Evolutionary conservation across 2,797 vertebrate species (phyloP), one percentile per base, ranked within the genome.

Genomic region (Oreochromis mossambicus): DNA sequence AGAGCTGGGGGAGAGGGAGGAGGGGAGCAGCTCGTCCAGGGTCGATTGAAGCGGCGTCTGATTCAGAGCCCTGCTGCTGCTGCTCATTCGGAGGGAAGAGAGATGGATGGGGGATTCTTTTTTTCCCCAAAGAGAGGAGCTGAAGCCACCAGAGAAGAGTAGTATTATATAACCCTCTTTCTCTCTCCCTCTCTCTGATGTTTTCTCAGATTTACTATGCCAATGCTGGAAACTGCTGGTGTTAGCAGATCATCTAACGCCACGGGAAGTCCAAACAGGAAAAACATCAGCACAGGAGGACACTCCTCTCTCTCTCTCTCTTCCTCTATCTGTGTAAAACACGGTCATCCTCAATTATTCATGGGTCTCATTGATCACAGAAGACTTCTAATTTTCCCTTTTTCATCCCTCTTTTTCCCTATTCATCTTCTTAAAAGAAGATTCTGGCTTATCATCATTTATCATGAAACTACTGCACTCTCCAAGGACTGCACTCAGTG

Each of bases 331-430:
- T 52, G 41, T 15, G 73, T 48, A 85, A 83, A 83, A 85, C 85
- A 82, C 77, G 10, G 76, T 15, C 61, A 24, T 83, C 55, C 85
- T 95, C 81, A 93, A 95, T 94, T 92, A 96, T 96, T 96, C 87
- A 96, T 85, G 85, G 91, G 51, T 29, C 55, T 51, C 89, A 94
- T 90, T 91, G 87, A 95, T 92, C 92, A 90, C 79, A 41, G 76
- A 89, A 55, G 87, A 79, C 82, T 92, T 87, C 58, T 86, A 80
- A 90, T 86, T 78, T 80, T 66, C 79, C 73, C 5, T 38, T 61
- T 29, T 89, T 21, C 82, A 21, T 51, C n/a, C 41, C 32, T 52
- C 32, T 66, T 51, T n/a, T 73, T 54, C 68, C 81, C 73, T 8
- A 63, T 82, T 81, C 32, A 70, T 81, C n/a, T 75, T 75, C n/a